phyloP scores from a whole-genome alignment of 1,140 invertebrate species.

The Maconellicoccus hirsutus region DNA sequence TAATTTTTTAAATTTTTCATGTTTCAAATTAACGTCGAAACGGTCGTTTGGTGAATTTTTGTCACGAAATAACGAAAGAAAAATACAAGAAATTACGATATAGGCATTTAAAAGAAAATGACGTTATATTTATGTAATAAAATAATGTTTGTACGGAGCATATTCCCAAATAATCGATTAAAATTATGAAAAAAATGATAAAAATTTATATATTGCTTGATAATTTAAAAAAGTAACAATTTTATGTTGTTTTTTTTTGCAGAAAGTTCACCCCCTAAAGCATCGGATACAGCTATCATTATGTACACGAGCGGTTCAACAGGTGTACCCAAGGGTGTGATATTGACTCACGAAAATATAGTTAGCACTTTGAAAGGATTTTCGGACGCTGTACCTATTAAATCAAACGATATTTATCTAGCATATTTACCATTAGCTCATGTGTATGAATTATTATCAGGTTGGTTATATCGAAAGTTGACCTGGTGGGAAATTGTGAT shows the following conservation, averaged over 20 bases:
- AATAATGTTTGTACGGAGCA: too few relatives aligned
- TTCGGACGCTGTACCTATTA: conserved; percentile 59
- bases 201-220: too few relatives aligned
- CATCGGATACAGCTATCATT: conserved; percentile 75
- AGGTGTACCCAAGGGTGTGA: conserved; percentile 75
- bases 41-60: background rate
- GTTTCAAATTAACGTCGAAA: background rate
- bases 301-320: conserved; percentile 96
- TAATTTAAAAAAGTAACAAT: too few relatives aligned
- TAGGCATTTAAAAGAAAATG: too few relatives aligned
- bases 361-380: conserved; percentile 79
- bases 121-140: too few relatives aligned
- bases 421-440: conserved; percentile 95
- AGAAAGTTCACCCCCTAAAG: conserved; percentile 44
- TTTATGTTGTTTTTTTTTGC: background rate
- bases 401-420: conserved; percentile 68
- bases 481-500: conserved; percentile 4
- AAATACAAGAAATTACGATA: too few relatives aligned
- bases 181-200: too few relatives aligned
- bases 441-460: conserved; percentile 84
- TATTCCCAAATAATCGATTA: too few relatives aligned
- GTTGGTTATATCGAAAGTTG: conserved; percentile 32
- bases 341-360: conserved; percentile 83
- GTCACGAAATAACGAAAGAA: too few relatives aligned
- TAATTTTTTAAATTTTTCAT: conserved; percentile 17